Evolutionary conservation across 2,888 invertebrate species (phyloP), one percentile per base, ranked within the genome.

Genomic region (Busseola fusca): DNA sequence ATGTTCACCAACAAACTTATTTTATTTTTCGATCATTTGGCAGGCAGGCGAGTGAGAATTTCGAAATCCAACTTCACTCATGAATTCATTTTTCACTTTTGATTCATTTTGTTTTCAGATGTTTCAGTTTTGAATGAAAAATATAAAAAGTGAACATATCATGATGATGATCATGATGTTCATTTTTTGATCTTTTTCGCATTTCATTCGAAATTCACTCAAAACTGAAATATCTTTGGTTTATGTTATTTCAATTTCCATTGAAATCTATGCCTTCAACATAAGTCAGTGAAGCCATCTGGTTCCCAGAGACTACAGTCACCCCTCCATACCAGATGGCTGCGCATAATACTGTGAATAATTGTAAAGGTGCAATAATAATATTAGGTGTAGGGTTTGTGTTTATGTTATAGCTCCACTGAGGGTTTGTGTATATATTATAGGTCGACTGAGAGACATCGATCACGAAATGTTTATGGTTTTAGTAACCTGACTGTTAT

Each of bases 231-330:
- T 34, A 34, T 34, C n/a, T 34, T 34, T 7, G 30, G 30, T 45
- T 63, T 63, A 45, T 21, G 48, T 48, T 48, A 48, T 48, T n/a
- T 48, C 21, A n/a, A 30, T 42, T 72, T 27, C 27, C 7, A 52
- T 72, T 48, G 9, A 16, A 42, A 50, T 57, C 21, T 25, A 71
- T 34, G 30, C 9, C 34, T 34, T 34, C 25, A 42, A 25, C 12
- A 34, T 34, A 52, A 72, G 34, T 42, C 34, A n/a, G 45, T 30
- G 68, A 10, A 64, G 72, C 56, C 74, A 74, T 72, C 56, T 72
- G 73, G 37, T 45, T 14, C 3, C n/a, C 18, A 69, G n/a, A 40
- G 21, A 37, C 1, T n/a, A 21, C 6, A 52, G 18, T 6, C 30
- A 40, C 74, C 45, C 54, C 30, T 34, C 30, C 27, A 52, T 68